Conservation (phyloP, 2,888 invertebrate species). For the Pimpla rufipes region DNA sequence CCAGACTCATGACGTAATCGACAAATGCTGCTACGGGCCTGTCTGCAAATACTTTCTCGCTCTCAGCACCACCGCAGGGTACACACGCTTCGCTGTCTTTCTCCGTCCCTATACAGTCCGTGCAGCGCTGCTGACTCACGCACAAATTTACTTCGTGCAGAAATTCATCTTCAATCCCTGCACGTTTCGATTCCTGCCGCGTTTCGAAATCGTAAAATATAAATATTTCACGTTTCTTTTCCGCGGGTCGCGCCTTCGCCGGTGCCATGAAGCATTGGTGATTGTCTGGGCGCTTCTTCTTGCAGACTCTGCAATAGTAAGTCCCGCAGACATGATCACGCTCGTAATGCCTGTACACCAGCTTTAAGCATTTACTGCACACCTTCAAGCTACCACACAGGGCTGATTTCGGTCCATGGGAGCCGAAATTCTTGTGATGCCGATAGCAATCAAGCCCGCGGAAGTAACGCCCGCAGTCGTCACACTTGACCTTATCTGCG, state of each 20-base stretch:
- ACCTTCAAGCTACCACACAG: neutral
- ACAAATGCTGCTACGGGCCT: neutral
- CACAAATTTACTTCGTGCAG: conserved; percentile 2
- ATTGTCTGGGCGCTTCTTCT: neutral
- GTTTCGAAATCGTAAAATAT: neutral
- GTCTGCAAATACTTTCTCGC: neutral
- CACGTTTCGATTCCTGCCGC: neutral
- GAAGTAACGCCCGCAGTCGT: conserved; percentile 1
- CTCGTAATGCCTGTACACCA: neutral
- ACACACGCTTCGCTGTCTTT: neutral
- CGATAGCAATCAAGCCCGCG: neutral
- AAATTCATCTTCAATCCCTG: neutral
- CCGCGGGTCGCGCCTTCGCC: too few relatives aligned
- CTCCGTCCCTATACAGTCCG: neutral
- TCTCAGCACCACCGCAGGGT: neutral
- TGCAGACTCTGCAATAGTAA: neutral
- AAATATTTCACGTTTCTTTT: neutral
- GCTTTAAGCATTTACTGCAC: neutral
- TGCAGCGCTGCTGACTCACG: neutral
- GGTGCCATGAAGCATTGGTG: conserved; percentile 12
- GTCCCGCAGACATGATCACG: neutral
- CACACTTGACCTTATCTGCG: neutral
- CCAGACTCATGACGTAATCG: neutral
- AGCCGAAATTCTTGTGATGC: neutral
- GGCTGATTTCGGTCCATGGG: neutral